Conservation (phyloP, 2,113 vertebrate genomes). For the Neofelis nebulosa region DNA sequence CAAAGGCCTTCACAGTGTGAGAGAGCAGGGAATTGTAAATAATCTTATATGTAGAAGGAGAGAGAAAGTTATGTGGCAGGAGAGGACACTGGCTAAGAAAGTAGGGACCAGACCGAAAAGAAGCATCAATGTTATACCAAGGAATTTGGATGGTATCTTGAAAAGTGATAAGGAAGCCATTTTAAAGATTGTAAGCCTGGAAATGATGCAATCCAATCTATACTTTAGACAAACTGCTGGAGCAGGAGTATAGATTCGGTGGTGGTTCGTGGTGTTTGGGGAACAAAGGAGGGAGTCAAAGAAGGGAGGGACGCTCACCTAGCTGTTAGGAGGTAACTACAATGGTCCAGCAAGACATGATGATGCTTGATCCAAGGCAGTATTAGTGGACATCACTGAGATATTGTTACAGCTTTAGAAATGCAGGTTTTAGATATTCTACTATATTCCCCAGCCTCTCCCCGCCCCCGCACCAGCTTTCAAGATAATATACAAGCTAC, state of each 20-base stretch:
- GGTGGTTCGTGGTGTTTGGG: neutral
- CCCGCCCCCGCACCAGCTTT: neutral
- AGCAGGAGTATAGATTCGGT: neutral
- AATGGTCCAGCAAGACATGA: neutral
- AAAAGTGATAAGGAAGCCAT: neutral
- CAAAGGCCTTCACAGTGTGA: neutral
- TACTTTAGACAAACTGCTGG: neutral
- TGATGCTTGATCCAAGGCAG: neutral
- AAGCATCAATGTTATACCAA: neutral
- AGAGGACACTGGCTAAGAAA: neutral
- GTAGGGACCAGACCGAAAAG: neutral
- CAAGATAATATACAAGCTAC: neutral
- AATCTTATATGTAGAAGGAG: neutral
- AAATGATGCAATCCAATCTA: neutral
- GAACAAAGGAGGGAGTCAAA: neutral
- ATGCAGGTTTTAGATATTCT: neutral
- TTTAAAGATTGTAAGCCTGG: neutral
- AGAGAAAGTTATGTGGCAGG: neutral
- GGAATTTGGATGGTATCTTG: neutral
- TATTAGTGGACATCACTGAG: neutral
- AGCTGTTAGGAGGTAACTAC: neutral
- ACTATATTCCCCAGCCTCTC: neutral
- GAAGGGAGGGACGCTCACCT: neutral
- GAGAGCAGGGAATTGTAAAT: neutral
- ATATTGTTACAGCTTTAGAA: neutral